Evolutionary conservation across 2,113 vertebrate genomes (phyloP).

Genomic region (Rhinoptilus africanus): DNA sequence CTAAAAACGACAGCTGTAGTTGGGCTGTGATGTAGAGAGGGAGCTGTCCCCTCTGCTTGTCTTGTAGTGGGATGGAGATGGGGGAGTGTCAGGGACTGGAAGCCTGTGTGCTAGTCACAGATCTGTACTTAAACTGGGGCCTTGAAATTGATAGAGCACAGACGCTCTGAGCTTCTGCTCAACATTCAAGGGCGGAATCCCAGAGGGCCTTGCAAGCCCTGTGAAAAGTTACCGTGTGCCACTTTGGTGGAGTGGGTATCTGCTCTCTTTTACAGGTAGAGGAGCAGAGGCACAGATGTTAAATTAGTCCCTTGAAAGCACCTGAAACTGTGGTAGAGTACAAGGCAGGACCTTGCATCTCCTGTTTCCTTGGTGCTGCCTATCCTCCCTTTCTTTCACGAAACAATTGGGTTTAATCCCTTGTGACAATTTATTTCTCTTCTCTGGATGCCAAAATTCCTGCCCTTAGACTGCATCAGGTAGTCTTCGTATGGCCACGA

Average conservation of each 20-base stretch:
- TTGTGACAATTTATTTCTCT: not conserved
- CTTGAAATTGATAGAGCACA: not conserved
- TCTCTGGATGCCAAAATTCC: not conserved
- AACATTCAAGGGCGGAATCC: not conserved
- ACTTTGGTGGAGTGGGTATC: not conserved
- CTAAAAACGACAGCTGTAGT: not conserved
- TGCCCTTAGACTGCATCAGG: not conserved
- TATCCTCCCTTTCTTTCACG: not conserved
- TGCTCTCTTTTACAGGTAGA: not conserved
- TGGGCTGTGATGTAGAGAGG: not conserved
- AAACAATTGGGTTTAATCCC: not conserved
- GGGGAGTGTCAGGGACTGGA: not conserved
- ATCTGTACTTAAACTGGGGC: not conserved
- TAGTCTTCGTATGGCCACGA: fast-evolving
- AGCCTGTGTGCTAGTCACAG: not conserved
- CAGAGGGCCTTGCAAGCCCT: not conserved
- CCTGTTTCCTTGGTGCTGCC: not conserved
- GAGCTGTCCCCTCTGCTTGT: not conserved
- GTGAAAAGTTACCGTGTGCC: not conserved
- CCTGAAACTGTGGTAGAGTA: not conserved
- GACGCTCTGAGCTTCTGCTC: not conserved
- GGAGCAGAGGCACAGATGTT: not conserved
- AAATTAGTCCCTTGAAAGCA: not conserved
- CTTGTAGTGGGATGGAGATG: not conserved
- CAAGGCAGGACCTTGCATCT: not conserved